These are phyloP conservation scores for Grus americana DNA, from an alignment of 2,113 vertebrate species.

Conservation along the genomic window DNA sequence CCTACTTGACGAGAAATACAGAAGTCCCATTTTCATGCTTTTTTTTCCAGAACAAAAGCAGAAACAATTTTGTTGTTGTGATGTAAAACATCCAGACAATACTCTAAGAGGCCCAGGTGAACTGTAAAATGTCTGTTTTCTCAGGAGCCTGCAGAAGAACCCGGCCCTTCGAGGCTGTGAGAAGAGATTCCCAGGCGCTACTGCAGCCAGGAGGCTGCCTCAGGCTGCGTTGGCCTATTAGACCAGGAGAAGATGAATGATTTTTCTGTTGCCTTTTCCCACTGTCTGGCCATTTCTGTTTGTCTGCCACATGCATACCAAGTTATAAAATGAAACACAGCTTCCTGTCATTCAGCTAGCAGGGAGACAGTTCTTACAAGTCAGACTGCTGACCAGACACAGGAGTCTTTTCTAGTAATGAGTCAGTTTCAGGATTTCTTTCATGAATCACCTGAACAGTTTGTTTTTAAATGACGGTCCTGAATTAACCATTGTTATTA, in stretches of 20 bases:
- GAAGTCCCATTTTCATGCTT: background rate
- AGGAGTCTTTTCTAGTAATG: background rate
- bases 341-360: background rate
- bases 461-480: background rate
- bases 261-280: background rate
- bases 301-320: background rate
- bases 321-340: background rate
- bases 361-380: background rate
- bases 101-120: background rate
- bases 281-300: background rate
- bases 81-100: background rate
- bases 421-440: background rate
- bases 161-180: background rate
- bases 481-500: background rate
- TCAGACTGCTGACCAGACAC: background rate
- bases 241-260: background rate
- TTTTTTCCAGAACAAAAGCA: background rate
- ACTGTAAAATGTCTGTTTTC: background rate
- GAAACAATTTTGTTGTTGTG: background rate
- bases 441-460: background rate
- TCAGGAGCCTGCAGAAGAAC: background rate
- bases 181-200: background rate
- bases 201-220: background rate
- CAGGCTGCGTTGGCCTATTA: background rate
- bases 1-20: background rate